phyloP scores from a whole-genome alignment of 2,888 invertebrate species.

The Galerucella nymphaeae region DNA sequence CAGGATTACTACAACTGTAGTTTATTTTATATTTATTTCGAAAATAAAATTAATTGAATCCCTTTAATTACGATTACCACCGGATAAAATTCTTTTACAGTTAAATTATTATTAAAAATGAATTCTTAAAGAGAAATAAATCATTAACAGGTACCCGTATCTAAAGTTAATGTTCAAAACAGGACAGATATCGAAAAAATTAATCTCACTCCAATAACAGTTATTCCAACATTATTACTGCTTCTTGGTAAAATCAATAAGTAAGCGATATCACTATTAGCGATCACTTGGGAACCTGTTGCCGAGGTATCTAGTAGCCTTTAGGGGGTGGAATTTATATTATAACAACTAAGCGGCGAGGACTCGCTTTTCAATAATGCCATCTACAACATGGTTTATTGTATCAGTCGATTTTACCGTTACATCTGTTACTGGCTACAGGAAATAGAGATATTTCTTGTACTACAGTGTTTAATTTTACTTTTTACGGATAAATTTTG shows the following conservation, averaged over 20 bases:
- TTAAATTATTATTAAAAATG: no score
- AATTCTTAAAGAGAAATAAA: neutral
- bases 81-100: no score
- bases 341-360: constrained; percentile 29
- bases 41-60: no score
- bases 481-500: no score
- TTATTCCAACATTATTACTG: constrained; percentile 38
- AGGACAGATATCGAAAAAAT: constrained; percentile 31
- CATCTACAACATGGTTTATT: constrained; percentile 17
- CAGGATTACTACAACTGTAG: no score
- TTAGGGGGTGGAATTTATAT: constrained; percentile 43
- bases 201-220: constrained; percentile 41
- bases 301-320: constrained; percentile 37
- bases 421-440: neutral
- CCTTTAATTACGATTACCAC: no score
- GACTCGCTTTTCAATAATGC: constrained; percentile 39
- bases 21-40: no score
- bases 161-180: neutral
- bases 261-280: constrained; percentile 43
- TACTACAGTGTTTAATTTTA: neutral
- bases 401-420: neutral
- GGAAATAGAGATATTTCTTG: constrained; percentile 3
- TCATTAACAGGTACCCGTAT: constrained; percentile 17
- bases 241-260: constrained; percentile 42
- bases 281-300: constrained; percentile 40